Evolutionary conservation across 2,888 invertebrate genomes (phyloP).

Genomic region (Ecliptopera silaceata): DNA sequence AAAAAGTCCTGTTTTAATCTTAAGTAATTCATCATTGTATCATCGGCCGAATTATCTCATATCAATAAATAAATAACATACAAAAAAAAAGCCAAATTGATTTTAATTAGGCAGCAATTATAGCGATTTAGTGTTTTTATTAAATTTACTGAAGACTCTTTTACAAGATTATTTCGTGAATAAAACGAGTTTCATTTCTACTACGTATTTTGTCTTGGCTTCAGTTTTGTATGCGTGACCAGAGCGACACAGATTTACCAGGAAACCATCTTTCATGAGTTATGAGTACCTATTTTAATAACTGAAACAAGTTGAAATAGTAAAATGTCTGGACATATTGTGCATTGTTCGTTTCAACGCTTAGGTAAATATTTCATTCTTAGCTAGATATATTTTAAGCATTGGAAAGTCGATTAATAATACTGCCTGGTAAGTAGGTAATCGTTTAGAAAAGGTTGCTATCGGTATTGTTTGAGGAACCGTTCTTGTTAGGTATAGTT

Average conservation of each 20-base stretch:
- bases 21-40: no score
- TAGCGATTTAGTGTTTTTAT: no score
- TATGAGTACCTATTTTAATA: constrained; percentile 47
- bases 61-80: no score
- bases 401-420: constrained; percentile 10
- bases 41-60: no score
- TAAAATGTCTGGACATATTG: constrained; percentile 23
- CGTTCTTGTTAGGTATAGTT: no score
- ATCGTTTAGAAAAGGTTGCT: neutral
- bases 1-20: no score
- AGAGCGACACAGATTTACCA: constrained; percentile 31
- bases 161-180: no score
- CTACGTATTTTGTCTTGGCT: constrained; percentile 4
- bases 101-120: no score
- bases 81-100: no score
- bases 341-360: constrained; percentile 21
- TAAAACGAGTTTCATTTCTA: constrained; percentile 12
- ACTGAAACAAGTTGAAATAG: constrained; percentile 46
- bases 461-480: no score
- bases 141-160: no score
- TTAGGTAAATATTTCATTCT: neutral
- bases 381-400: neutral
- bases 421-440: constrained; percentile 1
- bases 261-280: constrained; percentile 49
- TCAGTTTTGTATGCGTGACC: constrained; percentile 30